These are phyloP conservation scores for Chouioia cunea DNA, from an alignment of 2,888 invertebrate genomes.

Conservation along the genomic window DNA sequence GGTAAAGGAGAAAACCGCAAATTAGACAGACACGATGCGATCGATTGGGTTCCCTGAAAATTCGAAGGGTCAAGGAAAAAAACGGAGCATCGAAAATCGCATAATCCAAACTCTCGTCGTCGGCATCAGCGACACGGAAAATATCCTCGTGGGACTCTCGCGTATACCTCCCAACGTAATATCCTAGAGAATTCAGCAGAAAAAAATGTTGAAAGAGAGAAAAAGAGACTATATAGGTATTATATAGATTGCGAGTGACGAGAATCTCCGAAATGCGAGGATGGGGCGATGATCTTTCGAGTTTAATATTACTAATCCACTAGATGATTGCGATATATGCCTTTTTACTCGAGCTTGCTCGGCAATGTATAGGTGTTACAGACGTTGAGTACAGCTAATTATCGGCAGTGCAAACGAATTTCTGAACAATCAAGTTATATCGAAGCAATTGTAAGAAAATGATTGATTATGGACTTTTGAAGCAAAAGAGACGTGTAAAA, in stretches of 20 bases:
- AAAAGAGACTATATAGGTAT: background rate
- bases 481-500: no score
- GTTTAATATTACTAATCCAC: constrained; percentile 59
- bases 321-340: constrained; percentile 43
- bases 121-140: constrained; percentile 23
- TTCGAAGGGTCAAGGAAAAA: constrained; percentile 5
- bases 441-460: no score
- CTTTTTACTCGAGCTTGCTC: constrained; percentile 4
- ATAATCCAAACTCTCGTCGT: no score
- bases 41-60: constrained; percentile 15
- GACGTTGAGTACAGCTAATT: background rate
- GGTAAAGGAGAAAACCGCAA: no score
- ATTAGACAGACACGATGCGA: background rate
- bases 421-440: no score
- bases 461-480: no score
- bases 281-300: constrained; percentile 25
- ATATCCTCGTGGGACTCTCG: constrained; percentile 47
- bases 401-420: no score
- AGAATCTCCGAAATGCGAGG: constrained; percentile 45
- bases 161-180: constrained; percentile 19
- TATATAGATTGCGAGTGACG: constrained; percentile 32
- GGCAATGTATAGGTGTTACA: background rate
- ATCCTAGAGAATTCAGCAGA: background rate
- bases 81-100: background rate
- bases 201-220: constrained; percentile 8